Evolutionary conservation across 2,113 vertebrate genomes (phyloP), one percentile per base, ranked within the genome.

Genomic region (Mixornis gularis): DNA sequence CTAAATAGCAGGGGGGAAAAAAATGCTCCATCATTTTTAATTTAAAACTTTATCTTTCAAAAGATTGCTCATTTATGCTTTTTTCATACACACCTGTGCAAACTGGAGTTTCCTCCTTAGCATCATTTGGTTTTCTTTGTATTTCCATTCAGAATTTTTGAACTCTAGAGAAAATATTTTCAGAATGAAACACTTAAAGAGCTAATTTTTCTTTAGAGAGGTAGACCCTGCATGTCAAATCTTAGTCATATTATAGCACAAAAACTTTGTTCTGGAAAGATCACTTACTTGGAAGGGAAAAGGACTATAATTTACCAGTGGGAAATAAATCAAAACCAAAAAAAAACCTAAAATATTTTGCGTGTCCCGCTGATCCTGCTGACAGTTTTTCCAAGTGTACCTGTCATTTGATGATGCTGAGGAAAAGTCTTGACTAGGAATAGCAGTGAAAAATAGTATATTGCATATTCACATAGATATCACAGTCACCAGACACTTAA

Each of bases 21-120:
- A 22, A 29, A 1, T 4, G 4, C 2, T 24, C 22, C 12, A 14
- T 15, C 3, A 3, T n/a, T 65, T 27, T 49, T 19, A 4, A 19
- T 27, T 38, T 44, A 44, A 69, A 60, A 52, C 5, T 60, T 68
- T n/a, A 16, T 11, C 15, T 77, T 68, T 34, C 3, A 21, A 64
- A 32, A 19, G 11, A 17, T 30, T 84, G 62, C 27, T 76, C 6
- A 38, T 27, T 51, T 30, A 38, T 38, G 2, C 2, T 76, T 41
- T 72, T n/a, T 69, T 69, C 49, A 38, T 13, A 25, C 3, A 78
- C 6, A 43, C 6, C 12, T 48, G 3, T 41, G 16, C 14, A 72
- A 11, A 77, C 77, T 17, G 7, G 22, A 14, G 12, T 1, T 71
- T 26, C 17, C n/a, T 43, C 14, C 17, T 43, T 36, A 30, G 4